Evolutionary conservation across 2,113 vertebrate species (phyloP), one percentile per base, ranked within the genome.

Genomic region (Amazona guildingii): DNA sequence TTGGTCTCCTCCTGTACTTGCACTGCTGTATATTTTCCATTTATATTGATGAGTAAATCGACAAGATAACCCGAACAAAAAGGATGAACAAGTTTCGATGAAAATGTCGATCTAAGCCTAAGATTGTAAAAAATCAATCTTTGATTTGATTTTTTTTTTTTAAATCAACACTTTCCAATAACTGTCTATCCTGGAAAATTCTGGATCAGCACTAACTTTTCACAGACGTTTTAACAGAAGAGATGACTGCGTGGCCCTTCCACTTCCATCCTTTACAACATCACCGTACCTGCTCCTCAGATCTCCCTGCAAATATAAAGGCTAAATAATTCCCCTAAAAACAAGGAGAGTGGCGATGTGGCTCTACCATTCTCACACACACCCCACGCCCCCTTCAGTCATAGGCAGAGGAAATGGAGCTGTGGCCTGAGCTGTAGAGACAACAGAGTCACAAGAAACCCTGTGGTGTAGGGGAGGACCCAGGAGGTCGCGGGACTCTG

Each of bases 261-360:
- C n/a, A 39, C 46, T n/a, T 78, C 14, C 31, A n/a, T 28, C 21
- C 43, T 52, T 78, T 49, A n/a, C 41, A 46, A 1, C 14, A 46
- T 3, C 43, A n/a, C 7, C 2, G 0, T 7, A 9, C 6, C 4
- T 0, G 4, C 28, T 44, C 31, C 69, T 46, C 18, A 33, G 41
- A 13, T 81, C 33, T 55, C 35, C 41, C 57, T 75, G 33, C 28
- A 74, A 63, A 31, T 4, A 37, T 1, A 15, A 63, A 46, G 31
- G 17, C 25, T 27, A 31, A 55, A n/a, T 3, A 33, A 7, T 6
- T 9, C 2, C 35, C 15, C 23, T 9, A 10, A 61, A 73, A 17
- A 1, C 3, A 9, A 37, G 28, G 18, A 25, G 17, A 84, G 57
- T 2, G 19, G 44, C n/a, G 37, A 12, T 0, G 0, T 33, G 6